phyloP scores from a whole-genome alignment of 2,888 invertebrate genomes.

The Protonemura montana region DNA sequence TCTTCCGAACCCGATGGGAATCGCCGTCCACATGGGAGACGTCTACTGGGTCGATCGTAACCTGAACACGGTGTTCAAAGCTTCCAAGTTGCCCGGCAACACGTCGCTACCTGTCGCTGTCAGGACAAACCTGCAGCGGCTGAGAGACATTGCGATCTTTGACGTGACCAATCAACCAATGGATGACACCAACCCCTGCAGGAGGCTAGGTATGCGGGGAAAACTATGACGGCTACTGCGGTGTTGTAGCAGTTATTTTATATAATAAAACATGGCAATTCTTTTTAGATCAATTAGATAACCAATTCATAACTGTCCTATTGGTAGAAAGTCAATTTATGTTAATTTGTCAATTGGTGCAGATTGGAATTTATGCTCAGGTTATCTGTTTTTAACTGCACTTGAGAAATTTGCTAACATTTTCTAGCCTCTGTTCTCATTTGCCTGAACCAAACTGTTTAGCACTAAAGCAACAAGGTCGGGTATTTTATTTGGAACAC shows the following conservation, averaged over 20 bases:
- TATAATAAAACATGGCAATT: no score
- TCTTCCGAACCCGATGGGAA: slow-evolving; percentile 92
- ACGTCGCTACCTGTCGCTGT: slow-evolving; percentile 74
- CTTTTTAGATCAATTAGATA: no score
- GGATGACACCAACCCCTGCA: slow-evolving; percentile 83
- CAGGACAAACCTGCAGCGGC: slow-evolving; percentile 81
- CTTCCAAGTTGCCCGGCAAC: slow-evolving; percentile 71
- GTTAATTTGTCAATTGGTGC: no score
- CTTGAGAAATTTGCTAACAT: no score
- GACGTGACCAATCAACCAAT: slow-evolving; percentile 87
- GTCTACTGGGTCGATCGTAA: slow-evolving; percentile 97
- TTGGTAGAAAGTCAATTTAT: no score
- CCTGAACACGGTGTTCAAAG: slow-evolving; percentile 81
- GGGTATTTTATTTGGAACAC: no score
- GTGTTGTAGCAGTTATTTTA: slow-evolving; percentile 52
- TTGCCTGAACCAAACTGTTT: no score
- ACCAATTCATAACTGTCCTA: no score
- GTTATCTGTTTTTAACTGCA: no score
- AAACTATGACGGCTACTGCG: background rate
- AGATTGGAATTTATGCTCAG: no score
- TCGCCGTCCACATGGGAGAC: slow-evolving; percentile 82
- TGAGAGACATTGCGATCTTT: slow-evolving; percentile 91
- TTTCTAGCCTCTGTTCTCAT: no score
- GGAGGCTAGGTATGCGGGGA: slow-evolving; percentile 64
- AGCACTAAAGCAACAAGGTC: no score